Evolutionary conservation across 1,140 invertebrate genomes (phyloP), one percentile per base, ranked within the genome.

Genomic region (Saxidomus purpurata): DNA sequence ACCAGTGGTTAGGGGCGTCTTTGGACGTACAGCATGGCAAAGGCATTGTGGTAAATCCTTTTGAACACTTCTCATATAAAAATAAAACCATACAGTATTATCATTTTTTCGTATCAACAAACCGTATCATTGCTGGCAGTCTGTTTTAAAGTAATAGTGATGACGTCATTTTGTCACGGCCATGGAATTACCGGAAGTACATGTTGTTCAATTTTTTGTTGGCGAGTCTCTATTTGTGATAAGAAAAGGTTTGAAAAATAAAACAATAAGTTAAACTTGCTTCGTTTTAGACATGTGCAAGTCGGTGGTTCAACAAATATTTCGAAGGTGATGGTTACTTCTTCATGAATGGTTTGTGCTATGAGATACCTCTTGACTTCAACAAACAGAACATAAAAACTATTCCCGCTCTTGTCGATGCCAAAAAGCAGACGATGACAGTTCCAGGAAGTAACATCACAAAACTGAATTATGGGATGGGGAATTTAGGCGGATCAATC

Each of bases 321-420:
- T 87, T 87, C 49, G 3, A 43, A 9, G 8, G 1, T 36, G n/a
- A 8, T 3, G 55, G 40, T 6, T 43, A 67, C 34, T 79, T n/a
- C 47, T 79, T 55, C 22, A 88, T 88, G 86, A 88, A 88, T 55
- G 86, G 86, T 8, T 19, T 88, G 47, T 88, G 86, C 31, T 88
- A 88, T 55, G 86, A 88, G 49, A 31, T 88, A 28, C 86, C 86
- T 34, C 77, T 88, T 13, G 86, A 88, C 40, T 80, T 88, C 77
- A 49, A 69, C 38, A 17, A 9, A 17, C 36, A 43, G 2, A 88
- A 88, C 77, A 81, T 88, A 25, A 43, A 1, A 11, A 88, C 63
- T n/a, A 88, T 88, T 28, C 86, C 86, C 17, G 86, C 74, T 1
- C 77, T 88, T 63, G 55, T 88, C n/a, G 63, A 71, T 19, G 76